A percentile compares a stretch with the other conserved stretches of the same genome.
These are phyloP conservation scores for Cryptomyrus ogoouensis DNA, from an alignment of 2,113 vertebrate genomes.

Conservation along the genomic window DNA sequence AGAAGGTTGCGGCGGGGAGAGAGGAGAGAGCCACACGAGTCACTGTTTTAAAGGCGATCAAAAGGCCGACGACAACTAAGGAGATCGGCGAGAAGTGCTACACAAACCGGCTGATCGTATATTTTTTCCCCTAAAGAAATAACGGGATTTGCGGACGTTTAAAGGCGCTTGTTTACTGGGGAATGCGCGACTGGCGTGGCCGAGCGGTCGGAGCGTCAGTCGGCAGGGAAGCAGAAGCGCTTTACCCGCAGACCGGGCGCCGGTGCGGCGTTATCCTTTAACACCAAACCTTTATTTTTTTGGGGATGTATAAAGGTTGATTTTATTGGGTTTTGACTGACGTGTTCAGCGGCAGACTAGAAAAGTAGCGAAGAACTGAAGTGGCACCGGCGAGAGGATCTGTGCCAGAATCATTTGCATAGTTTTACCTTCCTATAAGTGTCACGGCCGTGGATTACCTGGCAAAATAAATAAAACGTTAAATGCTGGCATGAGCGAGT, in stretches of 20 bases:
- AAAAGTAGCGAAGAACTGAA: slow-evolving; percentile 23
- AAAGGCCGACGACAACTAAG: slow-evolving; percentile 42
- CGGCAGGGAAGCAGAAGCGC: slow-evolving; percentile 36
- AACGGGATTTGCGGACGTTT: not conserved
- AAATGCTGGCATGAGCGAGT: not conserved
- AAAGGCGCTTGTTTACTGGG: slow-evolving; percentile 22
- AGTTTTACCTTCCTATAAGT: slow-evolving; percentile 31
- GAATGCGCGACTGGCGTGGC: slow-evolving; percentile 30
- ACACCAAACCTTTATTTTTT: slow-evolving; percentile 10
- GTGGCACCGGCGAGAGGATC: slow-evolving; percentile 36
- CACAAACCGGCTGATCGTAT: slow-evolving; percentile 12
- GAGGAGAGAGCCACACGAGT: slow-evolving; percentile 40
- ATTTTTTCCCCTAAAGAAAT: not conserved
- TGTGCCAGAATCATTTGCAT: slow-evolving; percentile 36
- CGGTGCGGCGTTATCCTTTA: not conserved
- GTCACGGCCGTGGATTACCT: slow-evolving; percentile 29
- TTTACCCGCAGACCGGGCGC: slow-evolving; percentile 17
- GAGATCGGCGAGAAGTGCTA: slow-evolving; percentile 27
- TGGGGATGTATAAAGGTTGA: slow-evolving; percentile 41
- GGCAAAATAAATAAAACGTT: slow-evolving; percentile 15
- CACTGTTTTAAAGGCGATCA: slow-evolving; percentile 45
- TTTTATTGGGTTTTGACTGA: slow-evolving; percentile 24
- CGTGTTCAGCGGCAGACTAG: slow-evolving; percentile 32
- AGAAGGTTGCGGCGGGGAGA: slow-evolving; percentile 64
- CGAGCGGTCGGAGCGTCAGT: slow-evolving; percentile 39